These are phyloP conservation scores for Drosophila subobscura DNA, from an alignment of 1,140 invertebrate genomes.

Conservation along the genomic window DNA sequence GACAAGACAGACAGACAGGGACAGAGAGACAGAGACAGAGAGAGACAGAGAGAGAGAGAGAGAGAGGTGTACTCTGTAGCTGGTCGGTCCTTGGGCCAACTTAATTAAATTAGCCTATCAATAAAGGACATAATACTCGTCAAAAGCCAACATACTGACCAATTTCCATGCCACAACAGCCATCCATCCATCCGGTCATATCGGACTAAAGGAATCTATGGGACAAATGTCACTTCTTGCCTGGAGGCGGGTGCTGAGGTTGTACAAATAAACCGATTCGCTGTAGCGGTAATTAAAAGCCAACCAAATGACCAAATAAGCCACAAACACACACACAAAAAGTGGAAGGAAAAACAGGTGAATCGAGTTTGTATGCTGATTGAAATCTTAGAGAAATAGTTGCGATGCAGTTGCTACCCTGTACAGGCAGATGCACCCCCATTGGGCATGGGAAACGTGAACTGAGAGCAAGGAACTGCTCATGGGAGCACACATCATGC, in stretches of 20 bases:
- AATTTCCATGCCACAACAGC: slow-evolving; percentile 44
- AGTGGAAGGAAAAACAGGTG: background rate
- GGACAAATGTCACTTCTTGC: slow-evolving; percentile 46
- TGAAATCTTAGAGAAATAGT: slow-evolving; percentile 60
- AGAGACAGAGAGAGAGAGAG: background rate
- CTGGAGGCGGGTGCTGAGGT: slow-evolving; percentile 8
- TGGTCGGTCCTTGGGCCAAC: slow-evolving; percentile 22
- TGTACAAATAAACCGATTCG: slow-evolving; percentile 73
- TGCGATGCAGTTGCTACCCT: slow-evolving; percentile 7
- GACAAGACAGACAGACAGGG: slow-evolving; percentile 22
- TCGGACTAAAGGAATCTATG: slow-evolving; percentile 30
- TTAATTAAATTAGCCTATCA: slow-evolving; percentile 78
- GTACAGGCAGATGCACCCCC: no score
- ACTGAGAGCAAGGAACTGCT: no score
- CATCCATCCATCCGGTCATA: slow-evolving; percentile 36
- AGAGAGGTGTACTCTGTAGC: no score
- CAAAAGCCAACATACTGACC: slow-evolving; percentile 63
- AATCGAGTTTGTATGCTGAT: slow-evolving; percentile 39
- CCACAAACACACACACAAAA: slow-evolving; percentile 48
- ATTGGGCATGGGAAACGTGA: no score
- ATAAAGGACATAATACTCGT: slow-evolving; percentile 34
- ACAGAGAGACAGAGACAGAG: background rate
- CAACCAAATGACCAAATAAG: slow-evolving; percentile 77
- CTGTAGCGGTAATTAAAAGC: slow-evolving; percentile 80
- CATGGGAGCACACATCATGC: no score